These are phyloP conservation scores for Matsumyia berberina DNA, from an alignment of 2,888 invertebrate genomes.

Conservation along the genomic window DNA sequence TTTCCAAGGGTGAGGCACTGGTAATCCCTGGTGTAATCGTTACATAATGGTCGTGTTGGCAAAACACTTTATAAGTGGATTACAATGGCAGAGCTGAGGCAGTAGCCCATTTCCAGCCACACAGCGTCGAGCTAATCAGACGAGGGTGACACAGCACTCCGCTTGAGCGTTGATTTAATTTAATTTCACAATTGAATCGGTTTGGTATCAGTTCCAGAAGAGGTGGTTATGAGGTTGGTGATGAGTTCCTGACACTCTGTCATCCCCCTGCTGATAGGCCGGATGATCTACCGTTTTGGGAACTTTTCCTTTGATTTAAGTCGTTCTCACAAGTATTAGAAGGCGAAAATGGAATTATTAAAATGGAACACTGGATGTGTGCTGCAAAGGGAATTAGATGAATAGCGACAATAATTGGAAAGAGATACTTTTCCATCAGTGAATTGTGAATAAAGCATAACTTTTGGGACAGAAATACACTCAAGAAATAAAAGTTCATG, in stretches of 20 bases:
- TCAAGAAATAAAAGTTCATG: too few species aligned
- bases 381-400: neutral
- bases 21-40: conserved; percentile 76
- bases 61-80: conserved; percentile 77
- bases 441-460: too few species aligned
- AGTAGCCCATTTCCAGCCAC: conserved; percentile 69
- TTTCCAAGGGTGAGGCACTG: conserved; percentile 32
- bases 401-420: too few species aligned
- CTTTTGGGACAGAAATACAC: too few species aligned
- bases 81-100: conserved; percentile 65
- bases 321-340: conserved; percentile 25
- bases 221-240: conserved; percentile 38
- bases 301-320: neutral
- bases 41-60: conserved; percentile 76
- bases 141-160: conserved; percentile 60
- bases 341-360: neutral
- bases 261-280: conserved; percentile 7
- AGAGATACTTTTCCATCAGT: too few species aligned
- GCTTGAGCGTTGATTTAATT: conserved; percentile 63
- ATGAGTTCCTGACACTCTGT: conserved; percentile 36
- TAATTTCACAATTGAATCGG: conserved; percentile 76
- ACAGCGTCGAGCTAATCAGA: conserved; percentile 56
- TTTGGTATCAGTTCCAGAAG: conserved; percentile 73
- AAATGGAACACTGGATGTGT: neutral
- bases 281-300: neutral